Evolutionary conservation across 2,797 vertebrate genomes (phyloP), one percentile per base, ranked within the genome.

Genomic region (Phataginus tetradactyla): DNA sequence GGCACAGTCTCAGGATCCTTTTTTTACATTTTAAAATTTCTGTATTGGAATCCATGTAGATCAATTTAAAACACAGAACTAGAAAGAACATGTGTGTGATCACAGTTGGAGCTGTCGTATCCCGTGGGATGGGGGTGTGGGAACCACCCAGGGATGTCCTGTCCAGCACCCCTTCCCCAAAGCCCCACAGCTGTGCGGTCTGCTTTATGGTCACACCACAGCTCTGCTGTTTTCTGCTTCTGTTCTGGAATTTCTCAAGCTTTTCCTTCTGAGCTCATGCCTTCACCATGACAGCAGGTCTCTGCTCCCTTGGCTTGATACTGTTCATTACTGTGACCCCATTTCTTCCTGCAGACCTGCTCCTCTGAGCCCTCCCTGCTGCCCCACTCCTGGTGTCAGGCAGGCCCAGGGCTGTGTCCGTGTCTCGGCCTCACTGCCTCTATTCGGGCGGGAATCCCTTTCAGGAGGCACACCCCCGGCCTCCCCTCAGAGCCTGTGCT

Each of bases 1-100:
- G 3, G 23, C 20, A 6, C n/a, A 37, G 32, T 9, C 61, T 4
- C 1, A 0, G 21, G 34, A 21, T n/a, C 23, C 0, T 37, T 59
- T 17, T 17, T 74, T 29, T 9, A 25, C 42, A 13, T 63, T 42
- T 29, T 29, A 3, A 77, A 14, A 42, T 23, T 53, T 90, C 42
- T 17, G 10, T 25, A 25, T n/a, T 80, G 42, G 29, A 21, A n/a
- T 72, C 49, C 12, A 10, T 63, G 20, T 59, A 29, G 17, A 5
- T 23, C 34, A 11, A 37, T 51, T 49, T 75, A 39, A 49, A 77
- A 61, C 14, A 11, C 63, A 63, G 53, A 45, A 17, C 7, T 1
- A 7, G 21, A 20, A 53, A 27, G 49, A 42, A 11, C 49, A 17
- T 7, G 15, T 25, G 14, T 34, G 5, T 32, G 25, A 11, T 37